phyloP scores from a whole-genome alignment of 2,113 vertebrate species.

The Cyanoderma ruficeps region DNA sequence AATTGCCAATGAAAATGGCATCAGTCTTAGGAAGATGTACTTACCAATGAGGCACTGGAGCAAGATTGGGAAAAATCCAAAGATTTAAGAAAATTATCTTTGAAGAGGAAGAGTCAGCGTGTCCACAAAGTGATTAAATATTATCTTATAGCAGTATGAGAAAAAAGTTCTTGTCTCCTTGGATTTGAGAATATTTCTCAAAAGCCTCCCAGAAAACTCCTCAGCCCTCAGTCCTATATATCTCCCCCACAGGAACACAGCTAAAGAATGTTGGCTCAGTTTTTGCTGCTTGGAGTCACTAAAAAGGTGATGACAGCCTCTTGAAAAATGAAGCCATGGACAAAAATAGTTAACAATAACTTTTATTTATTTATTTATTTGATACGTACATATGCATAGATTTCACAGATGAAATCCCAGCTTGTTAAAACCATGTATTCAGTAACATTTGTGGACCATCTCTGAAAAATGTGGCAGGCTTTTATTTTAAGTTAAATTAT shows the following conservation, averaged over 20 bases:
- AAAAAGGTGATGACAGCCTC: background rate
- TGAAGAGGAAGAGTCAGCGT: background rate
- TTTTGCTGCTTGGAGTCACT: background rate
- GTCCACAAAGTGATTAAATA: background rate
- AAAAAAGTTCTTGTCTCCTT: background rate
- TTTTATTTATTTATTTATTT: background rate
- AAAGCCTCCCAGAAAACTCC: background rate
- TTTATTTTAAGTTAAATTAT: background rate
- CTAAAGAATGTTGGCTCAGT: rapidly evolving
- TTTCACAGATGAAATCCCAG: background rate
- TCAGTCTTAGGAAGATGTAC: background rate
- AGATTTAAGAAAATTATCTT: background rate
- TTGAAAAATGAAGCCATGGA: background rate
- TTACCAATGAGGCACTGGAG: background rate
- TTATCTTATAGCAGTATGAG: rapidly evolving
- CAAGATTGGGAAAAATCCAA: background rate
- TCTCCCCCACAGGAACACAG: background rate
- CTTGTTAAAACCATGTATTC: background rate
- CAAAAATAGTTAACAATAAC: background rate
- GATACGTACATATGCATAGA: background rate
- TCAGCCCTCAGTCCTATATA: background rate
- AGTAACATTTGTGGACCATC: background rate
- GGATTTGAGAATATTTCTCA: background rate
- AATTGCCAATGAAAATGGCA: background rate
- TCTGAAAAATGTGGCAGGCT: background rate